These are phyloP conservation scores for Oriolus oriolus DNA, from an alignment of 2,113 vertebrate genomes.

Conservation along the genomic window DNA sequence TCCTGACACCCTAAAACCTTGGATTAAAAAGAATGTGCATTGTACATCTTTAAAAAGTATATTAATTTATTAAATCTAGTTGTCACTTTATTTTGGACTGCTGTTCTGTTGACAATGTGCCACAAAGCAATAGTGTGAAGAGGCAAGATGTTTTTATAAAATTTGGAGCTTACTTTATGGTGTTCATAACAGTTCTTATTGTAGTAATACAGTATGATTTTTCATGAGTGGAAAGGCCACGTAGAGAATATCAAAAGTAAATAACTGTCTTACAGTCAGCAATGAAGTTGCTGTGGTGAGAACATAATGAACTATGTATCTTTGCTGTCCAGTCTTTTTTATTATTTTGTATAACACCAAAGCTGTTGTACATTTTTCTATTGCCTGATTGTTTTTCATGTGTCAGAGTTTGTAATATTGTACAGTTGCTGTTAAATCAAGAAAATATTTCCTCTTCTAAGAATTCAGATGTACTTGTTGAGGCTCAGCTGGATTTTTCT, in stretches of 20 bases:
- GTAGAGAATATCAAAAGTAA: conserved; percentile 13
- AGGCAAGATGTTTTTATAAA: conserved; percentile 54
- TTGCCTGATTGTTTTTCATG: conserved; percentile 73
- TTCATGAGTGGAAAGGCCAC: conserved; percentile 41
- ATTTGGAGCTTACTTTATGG: conserved; percentile 22
- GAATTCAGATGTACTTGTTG: conserved; percentile 68
- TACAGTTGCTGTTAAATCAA: conserved; percentile 75
- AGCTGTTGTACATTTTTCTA: conserved; percentile 82
- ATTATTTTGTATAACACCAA: conserved; percentile 77
- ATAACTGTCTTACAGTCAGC: conserved; percentile 30
- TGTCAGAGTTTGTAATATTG: conserved; percentile 77
- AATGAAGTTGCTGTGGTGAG: conserved; percentile 56
- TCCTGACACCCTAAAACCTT: conserved; percentile 75
- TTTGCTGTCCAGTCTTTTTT: conserved; percentile 66
- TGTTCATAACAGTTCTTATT: conserved; percentile 47
- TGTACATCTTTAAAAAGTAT: conserved; percentile 96
- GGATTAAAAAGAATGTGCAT: conserved; percentile 89
- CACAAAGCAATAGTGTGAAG: conserved; percentile 67
- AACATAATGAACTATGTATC: conserved; percentile 53
- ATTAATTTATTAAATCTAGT: conserved; percentile 99
- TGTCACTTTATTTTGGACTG: conserved; percentile 88
- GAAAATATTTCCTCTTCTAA: conserved; percentile 70
- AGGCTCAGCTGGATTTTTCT: conserved; percentile 52
- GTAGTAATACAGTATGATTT: conserved; percentile 23
- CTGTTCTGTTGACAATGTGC: conserved; percentile 76